Evolutionary conservation across 2,888 invertebrate genomes (phyloP).

Genomic region (Chymomyza fuscimana): DNA sequence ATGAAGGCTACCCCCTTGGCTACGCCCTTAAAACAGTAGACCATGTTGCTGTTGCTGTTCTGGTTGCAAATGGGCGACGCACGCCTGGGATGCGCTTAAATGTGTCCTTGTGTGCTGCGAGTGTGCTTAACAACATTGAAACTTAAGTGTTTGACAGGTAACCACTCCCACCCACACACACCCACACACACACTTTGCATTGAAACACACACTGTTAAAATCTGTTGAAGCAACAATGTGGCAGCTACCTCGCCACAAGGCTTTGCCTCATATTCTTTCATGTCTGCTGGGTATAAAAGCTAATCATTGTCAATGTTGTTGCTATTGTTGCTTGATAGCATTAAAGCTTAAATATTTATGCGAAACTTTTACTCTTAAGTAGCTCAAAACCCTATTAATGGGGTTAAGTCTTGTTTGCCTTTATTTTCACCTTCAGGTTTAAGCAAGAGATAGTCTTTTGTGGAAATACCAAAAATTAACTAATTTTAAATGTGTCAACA

Average conservation of each 20-base stretch:
- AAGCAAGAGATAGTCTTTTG: no score
- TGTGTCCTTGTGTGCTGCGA: neutral
- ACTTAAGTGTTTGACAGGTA: slow-evolving; percentile 7
- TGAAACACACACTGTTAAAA: neutral
- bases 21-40: neutral
- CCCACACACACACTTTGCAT: neutral
- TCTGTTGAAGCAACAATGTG: neutral
- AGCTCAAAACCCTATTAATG: neutral
- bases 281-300: slow-evolving; percentile 3
- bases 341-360: slow-evolving; percentile 34
- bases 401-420: neutral
- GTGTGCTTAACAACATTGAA: slow-evolving; percentile 6
- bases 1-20: no score
- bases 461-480: neutral
- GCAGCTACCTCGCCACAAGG: neutral
- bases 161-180: neutral
- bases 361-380: neutral
- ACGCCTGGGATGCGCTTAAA: neutral
- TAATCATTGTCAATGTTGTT: slow-evolving; percentile 26
- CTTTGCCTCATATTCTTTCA: neutral
- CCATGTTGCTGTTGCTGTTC: neutral
- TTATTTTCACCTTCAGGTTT: neutral
- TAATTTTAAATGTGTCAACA: neutral
- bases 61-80: neutral
- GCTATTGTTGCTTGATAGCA: slow-evolving; percentile 9